A percentile compares a stretch with the other conserved stretches of the same genome.
These are phyloP conservation scores for Tiphia femorata DNA, from an alignment of 2,888 invertebrate species.

Conservation along the genomic window DNA sequence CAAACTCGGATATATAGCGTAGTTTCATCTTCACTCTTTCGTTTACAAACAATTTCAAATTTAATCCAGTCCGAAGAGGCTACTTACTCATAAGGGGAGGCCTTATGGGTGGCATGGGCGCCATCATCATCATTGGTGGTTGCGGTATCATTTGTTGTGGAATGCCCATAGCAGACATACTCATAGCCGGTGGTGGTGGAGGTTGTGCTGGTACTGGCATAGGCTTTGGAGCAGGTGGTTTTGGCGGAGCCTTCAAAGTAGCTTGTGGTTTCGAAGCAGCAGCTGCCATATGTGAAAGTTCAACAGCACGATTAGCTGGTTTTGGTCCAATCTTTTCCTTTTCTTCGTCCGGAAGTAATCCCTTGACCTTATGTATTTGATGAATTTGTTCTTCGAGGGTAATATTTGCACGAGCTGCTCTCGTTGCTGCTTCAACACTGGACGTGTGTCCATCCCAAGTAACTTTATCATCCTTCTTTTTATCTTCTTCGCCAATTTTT, in stretches of 20 bases:
- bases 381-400: conserved; percentile 97
- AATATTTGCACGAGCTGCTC: conserved; percentile 94
- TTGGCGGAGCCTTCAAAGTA: conserved; percentile 64
- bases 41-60: background rate
- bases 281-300: conserved; percentile 64
- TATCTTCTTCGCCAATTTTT: conserved; percentile 93
- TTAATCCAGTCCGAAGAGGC: conserved; percentile 2
- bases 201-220: conserved; percentile 67
- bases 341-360: conserved; percentile 93
- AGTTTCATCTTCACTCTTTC: no score
- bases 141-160: conserved; percentile 72
- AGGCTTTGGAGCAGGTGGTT: conserved; percentile 64
- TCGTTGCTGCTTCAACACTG: conserved; percentile 94
- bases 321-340: conserved; percentile 97
- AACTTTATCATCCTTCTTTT: conserved; percentile 89
- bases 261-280: conserved; percentile 64
- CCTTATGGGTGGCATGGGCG: conserved; percentile 73
- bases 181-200: conserved; percentile 61
- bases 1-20: no score
- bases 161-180: conserved; percentile 67
- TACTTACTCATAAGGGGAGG: conserved; percentile 73
- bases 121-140: conserved; percentile 76
- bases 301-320: conserved; percentile 73
- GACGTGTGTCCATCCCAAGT: conserved; percentile 99
- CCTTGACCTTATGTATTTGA: conserved; percentile 97